phyloP scores from a whole-genome alignment of 92 coral and sea anemone species.

The Plumapathes pennacea region DNA sequence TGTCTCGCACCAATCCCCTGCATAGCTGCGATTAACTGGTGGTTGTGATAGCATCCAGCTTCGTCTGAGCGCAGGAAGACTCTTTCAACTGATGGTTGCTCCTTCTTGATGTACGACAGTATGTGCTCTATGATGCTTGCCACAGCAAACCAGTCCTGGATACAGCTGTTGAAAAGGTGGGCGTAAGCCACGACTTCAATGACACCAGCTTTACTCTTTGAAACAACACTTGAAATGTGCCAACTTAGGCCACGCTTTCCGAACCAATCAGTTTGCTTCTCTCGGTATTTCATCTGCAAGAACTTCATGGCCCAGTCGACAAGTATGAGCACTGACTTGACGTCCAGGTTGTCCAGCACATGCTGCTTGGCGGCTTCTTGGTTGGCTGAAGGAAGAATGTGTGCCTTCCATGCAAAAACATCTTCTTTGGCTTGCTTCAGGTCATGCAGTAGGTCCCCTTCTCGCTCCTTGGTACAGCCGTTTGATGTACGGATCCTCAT shows the following conservation, averaged over 20 bases:
- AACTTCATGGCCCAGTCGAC: constrained; percentile 57
- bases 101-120: constrained; percentile 22
- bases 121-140: constrained; percentile 45
- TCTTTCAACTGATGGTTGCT: constrained; percentile 25
- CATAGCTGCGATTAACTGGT: constrained; percentile 27
- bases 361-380: constrained; percentile 57
- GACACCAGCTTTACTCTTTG: constrained; percentile 9
- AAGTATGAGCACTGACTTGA: constrained; percentile 13
- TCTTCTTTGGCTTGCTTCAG: constrained; percentile 19
- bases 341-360: constrained; percentile 11
- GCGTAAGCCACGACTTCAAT: constrained; percentile 12
- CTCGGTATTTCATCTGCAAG: constrained; percentile 23
- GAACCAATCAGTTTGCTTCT: constrained; percentile 35
- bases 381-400: constrained; percentile 52
- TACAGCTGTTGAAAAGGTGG: constrained; percentile 55
- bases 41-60: constrained; percentile 67
- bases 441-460: constrained; percentile 35
- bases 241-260: constrained; percentile 37
- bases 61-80: constrained; percentile 49
- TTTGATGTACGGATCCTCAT: background rate
- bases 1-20: constrained; percentile 34
- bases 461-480: constrained; percentile 11
- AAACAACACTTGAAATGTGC: constrained; percentile 39
- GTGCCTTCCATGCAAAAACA: constrained; percentile 62
- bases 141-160: constrained; percentile 73